Conservation (phyloP, 2,797 vertebrate species). For the Otolemur crassicaudatus region DNA sequence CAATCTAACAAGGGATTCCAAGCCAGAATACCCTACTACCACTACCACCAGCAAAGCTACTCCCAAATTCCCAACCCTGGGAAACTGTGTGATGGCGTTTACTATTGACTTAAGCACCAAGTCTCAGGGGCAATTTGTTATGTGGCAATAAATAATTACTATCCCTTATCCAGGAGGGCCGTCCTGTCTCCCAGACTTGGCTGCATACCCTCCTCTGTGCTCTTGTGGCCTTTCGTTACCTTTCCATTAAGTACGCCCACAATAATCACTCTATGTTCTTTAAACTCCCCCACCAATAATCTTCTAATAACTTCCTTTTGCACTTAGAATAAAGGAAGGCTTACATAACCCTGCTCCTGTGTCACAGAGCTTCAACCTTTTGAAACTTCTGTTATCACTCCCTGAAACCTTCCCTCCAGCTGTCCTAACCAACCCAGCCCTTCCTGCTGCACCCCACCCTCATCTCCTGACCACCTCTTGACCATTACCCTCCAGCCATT, state of each 20-base stretch:
- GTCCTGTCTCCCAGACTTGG: not conserved
- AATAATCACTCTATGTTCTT: not conserved
- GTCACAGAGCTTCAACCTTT: fast-evolving
- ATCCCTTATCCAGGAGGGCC: not conserved
- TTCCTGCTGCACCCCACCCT: fast-evolving
- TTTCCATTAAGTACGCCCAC: not conserved
- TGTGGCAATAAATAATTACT: not conserved
- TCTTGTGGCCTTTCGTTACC: not conserved
- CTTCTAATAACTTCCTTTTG: not conserved
- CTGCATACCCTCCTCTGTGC: not conserved
- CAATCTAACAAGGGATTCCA: not conserved
- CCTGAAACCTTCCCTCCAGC: not conserved
- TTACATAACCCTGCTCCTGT: not conserved
- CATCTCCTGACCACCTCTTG: not conserved
- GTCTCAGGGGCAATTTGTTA: not conserved
- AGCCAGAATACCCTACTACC: not conserved
- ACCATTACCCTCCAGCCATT: fast-evolving
- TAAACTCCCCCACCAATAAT: not conserved
- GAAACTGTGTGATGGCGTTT: not conserved
- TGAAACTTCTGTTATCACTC: not conserved
- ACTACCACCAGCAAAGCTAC: not conserved
- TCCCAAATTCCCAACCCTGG: too few relatives aligned
- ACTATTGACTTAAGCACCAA: not conserved
- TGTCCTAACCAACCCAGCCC: not conserved
- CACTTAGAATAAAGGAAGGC: not conserved